Conservation (phyloP, 2,113 vertebrate species). For the Propithecus coquereli region DNA sequence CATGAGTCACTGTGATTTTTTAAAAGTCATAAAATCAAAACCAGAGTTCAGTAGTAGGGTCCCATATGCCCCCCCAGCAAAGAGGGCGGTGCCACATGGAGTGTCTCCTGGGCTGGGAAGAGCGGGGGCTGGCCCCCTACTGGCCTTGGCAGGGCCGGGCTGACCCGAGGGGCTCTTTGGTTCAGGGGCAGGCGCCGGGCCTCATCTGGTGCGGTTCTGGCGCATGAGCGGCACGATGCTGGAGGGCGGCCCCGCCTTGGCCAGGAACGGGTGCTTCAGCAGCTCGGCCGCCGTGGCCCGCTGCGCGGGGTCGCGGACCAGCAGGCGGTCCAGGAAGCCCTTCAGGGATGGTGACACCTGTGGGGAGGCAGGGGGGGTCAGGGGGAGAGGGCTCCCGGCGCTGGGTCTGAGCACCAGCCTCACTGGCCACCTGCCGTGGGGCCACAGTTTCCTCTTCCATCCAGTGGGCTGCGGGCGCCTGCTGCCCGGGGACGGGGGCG, state of each 20-base stretch:
- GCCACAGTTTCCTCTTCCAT: neutral
- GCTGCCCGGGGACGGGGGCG: too few species aligned
- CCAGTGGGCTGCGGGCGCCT: neutral
- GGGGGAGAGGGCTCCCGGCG: neutral
- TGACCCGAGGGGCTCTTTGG: slow-evolving; percentile 65
- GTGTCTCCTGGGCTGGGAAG: neutral
- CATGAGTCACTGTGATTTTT: neutral
- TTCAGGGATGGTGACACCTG: slow-evolving; percentile 93
- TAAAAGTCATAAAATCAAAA: slow-evolving; percentile 36
- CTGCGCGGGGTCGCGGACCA: slow-evolving; percentile 92
- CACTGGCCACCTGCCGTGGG: fast-evolving
- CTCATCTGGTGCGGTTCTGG: slow-evolving; percentile 93
- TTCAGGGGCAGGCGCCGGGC: neutral
- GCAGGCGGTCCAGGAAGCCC: slow-evolving; percentile 92
- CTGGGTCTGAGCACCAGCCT: neutral
- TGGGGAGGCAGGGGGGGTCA: fast-evolving
- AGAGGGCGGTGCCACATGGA: neutral
- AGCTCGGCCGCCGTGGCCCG: slow-evolving; percentile 90
- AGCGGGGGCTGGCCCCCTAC: neutral
- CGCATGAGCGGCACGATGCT: slow-evolving; percentile 96
- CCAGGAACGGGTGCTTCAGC: slow-evolving; percentile 91
- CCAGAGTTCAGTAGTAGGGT: slow-evolving; percentile 66
- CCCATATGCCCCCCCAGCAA: neutral
- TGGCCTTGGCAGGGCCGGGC: slow-evolving; percentile 16
- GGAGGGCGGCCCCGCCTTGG: slow-evolving; percentile 90